phyloP scores from a whole-genome alignment of 2,888 invertebrate genomes.

The Hydriomena furcata region DNA sequence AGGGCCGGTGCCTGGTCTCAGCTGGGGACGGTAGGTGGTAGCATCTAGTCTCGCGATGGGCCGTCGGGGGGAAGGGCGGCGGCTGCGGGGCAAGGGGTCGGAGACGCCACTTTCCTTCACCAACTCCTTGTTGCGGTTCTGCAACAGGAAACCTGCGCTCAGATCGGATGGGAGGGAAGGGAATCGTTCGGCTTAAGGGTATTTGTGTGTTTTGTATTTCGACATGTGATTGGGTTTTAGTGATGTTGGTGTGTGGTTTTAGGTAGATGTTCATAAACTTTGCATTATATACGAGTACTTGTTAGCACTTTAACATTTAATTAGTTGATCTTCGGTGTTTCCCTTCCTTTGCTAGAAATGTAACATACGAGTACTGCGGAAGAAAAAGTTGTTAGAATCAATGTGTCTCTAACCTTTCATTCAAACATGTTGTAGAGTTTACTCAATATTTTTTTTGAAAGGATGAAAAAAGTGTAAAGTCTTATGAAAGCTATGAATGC shows the following conservation, averaged over 20 bases:
- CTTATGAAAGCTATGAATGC: conserved; percentile 5
- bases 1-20: conserved; percentile 56
- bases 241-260: not conserved
- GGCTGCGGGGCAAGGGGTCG: conserved; percentile 27
- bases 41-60: conserved; percentile 53
- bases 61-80: conserved; percentile 44
- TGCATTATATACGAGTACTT: no score
- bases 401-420: no score
- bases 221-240: not conserved
- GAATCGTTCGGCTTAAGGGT: conserved; percentile 5
- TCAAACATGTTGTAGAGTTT: not conserved
- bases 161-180: conserved; percentile 43
- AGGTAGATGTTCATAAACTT: no score
- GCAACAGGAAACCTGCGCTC: conserved; percentile 78
- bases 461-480: not conserved
- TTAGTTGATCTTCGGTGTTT: no score
- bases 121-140: conserved; percentile 79
- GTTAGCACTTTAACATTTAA: no score
- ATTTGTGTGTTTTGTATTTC: not conserved
- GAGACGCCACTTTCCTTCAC: conserved; percentile 37
- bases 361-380: no score
- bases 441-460: not conserved
- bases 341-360: no score
- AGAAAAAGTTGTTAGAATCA: no score
- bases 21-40: conserved; percentile 72